Percentiles rank a stretch among this genome's conserved stretches.
These are phyloP conservation scores for Brassicogethes aeneus DNA, from an alignment of 2,888 invertebrate genomes.

Conservation along the genomic window DNA sequence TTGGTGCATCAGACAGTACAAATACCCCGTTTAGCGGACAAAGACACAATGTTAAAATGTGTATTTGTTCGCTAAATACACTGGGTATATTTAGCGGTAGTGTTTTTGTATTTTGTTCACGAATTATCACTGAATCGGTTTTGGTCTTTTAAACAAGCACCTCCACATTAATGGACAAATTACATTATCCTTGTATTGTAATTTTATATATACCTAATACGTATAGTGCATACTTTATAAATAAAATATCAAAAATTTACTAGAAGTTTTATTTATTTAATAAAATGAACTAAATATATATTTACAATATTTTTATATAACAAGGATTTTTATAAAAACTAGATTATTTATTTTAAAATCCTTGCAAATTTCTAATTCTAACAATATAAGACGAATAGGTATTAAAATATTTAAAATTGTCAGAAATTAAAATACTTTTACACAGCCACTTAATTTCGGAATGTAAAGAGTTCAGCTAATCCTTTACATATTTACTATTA, in stretches of 20 bases:
- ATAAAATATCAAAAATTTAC: constrained; percentile 24
- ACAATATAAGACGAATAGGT: too few relatives aligned
- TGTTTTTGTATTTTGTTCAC: constrained; percentile 9
- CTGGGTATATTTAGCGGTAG: constrained; percentile 10
- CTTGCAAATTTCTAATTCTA: too few relatives aligned
- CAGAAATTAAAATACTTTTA: constrained; percentile 9
- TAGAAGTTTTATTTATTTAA: too few relatives aligned
- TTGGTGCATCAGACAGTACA: constrained; percentile 21
- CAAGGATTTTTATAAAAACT: too few relatives aligned
- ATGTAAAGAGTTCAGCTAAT: too few relatives aligned
- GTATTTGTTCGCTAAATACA: too few relatives aligned
- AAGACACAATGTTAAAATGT: neutral
- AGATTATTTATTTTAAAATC: too few relatives aligned
- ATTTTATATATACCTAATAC: constrained; percentile 32
- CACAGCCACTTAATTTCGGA: constrained; percentile 18
- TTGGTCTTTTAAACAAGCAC: neutral
- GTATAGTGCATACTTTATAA: constrained; percentile 27
- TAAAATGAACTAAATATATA: too few relatives aligned
- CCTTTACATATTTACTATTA: too few relatives aligned
- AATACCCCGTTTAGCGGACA: constrained; percentile 8
- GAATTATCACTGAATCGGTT: neutral
- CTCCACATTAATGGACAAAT: constrained; percentile 7
- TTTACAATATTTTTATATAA: too few relatives aligned
- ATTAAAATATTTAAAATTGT: too few relatives aligned
- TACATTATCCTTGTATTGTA: constrained; percentile 27